These are phyloP conservation scores for Aelia acuminata DNA, from an alignment of 2,888 invertebrate species.

Conservation along the genomic window DNA sequence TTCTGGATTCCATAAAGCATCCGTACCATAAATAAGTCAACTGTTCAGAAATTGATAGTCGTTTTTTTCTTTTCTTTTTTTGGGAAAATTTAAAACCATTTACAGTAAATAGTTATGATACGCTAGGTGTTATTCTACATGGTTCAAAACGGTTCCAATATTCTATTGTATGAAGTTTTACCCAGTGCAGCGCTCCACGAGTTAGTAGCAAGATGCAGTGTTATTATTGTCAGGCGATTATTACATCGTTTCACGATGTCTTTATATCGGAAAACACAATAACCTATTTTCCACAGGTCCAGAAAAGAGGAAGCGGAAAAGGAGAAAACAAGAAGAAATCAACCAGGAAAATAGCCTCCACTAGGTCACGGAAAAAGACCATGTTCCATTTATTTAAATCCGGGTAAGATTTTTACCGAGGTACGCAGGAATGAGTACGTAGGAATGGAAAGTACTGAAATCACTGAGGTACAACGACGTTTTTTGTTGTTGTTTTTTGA, in stretches of 20 bases:
- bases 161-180: no score
- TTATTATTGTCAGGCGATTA: neutral
- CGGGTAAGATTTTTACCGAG: neutral
- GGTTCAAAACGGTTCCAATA: no score
- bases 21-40: neutral
- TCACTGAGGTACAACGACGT: no score
- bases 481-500: no score
- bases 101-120: no score
- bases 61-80: no score
- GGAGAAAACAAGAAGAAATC: slow-evolving; percentile 24
- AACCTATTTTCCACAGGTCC: slow-evolving; percentile 5
- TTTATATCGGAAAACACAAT: neutral
- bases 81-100: no score
- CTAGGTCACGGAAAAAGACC: neutral
- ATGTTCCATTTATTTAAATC: slow-evolving; percentile 19
- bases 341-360: slow-evolving; percentile 16
- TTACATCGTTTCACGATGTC: neutral
- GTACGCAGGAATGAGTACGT: neutral
- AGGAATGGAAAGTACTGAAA: neutral
- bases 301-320: slow-evolving; percentile 9
- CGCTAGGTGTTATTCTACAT: no score
- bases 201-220: neutral
- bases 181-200: neutral
- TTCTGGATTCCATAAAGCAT: neutral
- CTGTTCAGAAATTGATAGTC: neutral